Base-by-base conservation (phyloP, 2,797 vertebrate genomes). In the Odontamblyopus rebecca region DNA sequence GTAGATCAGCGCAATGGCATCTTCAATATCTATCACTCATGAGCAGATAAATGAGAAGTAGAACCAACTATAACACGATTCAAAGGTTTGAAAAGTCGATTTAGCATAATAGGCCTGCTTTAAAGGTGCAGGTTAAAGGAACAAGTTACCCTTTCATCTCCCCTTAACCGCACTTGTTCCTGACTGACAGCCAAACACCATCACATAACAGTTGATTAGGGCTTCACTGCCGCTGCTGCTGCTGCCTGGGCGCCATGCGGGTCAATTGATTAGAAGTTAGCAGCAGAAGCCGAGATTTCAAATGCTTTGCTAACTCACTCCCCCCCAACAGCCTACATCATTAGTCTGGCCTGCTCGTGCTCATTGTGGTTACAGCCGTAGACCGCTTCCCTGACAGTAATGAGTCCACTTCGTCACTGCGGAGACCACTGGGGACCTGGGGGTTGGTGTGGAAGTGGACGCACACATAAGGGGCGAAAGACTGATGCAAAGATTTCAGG, bases 391-490 rank as follows among this genome's bases (percentile, higher is more conserved):
- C 71, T 44, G 65, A 59, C 51, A 73, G 32, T 84, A 89, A 91
- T 87, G 81, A 88, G 82, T 67, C 74, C 68, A 83, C 53, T 88
- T 79, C 63, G 83, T 89, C 80, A 80, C 81, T 53, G 32, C 66
- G 67, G 67, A 70, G 83, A 83, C 80, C 82, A 82, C 82, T 67
- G 50, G 82, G 83, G 82, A 82, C 73, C 75, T 23, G 61, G 74
- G n/a, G 67, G 70, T 68, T 72, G 71, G 57, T 30, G 30, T 35
- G 29, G 16, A 61, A 61, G 60, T 15, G 44, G 44, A 48, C 44
- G 9, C 65, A 65, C 41, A 7, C 61, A n/a, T 59, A 72, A 66
- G 66, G 69, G 72, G 57, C 23, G 23, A 23, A 65, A 19, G 32
- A 69, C 26, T 53, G 53, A 71, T 64, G 57, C 51, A 48, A 48